Base-by-base conservation (phyloP, 2,113 vertebrate species). In the Vimba vimba region DNA sequence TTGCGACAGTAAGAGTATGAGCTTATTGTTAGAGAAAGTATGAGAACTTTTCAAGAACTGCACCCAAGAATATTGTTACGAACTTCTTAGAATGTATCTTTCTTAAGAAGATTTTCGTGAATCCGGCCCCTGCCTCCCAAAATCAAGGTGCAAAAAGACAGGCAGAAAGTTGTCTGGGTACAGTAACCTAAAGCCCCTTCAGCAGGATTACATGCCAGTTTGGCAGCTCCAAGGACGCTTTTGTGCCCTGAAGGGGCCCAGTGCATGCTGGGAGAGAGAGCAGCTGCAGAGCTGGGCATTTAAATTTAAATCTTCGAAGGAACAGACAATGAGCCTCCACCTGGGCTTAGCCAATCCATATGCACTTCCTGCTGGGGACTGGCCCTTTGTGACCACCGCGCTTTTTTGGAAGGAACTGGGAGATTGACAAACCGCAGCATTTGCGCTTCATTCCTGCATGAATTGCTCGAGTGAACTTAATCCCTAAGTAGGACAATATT, bases 261-360 rank as follows among this genome's bases (percentile, higher is more conserved):
- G 75, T 84, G 86, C 88, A 91, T 88, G 85, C 87, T 91, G 85
- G 87, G 85, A 88, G 71, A 79, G 64, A 80, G 76, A 86, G 78
- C 88, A 89, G 87, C 88, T 91, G 88, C 82, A 19, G 84, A 77
- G 83, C 27, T 74, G 36, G 77, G 71, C 50, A 86, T 90, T 90
- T 82, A 79, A 69, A 91, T 91, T 87, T 78, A 88, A 91, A 91
- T 89, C 84, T 86, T 33, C 69, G 62, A 11, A 76, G 66, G 76
- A 87, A 47, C 21, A 19, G 77, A 87, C 88, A 89, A 89, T 86
- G 69, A 64, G 57, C 60, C 55, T 87, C 69, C 83, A 90, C 87
- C 82, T 87, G 79, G 68, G 79, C 83, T 79, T 79, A 85, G 82
- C 77, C 69, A 82, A 86, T 86, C 86, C 89, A 88, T 77, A 87